These are phyloP conservation scores for Xenus cinereus DNA, from an alignment of 2,113 vertebrate genomes.

Conservation along the genomic window DNA sequence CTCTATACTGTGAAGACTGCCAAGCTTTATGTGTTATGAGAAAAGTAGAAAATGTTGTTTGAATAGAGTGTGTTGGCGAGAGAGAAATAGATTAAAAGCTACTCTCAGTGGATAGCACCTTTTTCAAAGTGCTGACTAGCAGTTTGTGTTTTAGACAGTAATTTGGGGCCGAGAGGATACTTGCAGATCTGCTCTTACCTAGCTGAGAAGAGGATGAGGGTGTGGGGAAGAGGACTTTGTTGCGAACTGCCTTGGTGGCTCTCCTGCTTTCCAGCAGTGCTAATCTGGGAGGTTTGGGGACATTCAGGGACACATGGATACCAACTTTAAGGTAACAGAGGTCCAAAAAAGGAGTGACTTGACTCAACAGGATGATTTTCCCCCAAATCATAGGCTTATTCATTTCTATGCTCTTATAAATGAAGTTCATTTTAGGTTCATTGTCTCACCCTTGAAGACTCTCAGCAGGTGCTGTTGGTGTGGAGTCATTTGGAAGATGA, in stretches of 20 bases:
- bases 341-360: background rate
- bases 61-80: background rate
- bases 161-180: background rate
- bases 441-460: background rate
- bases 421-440: background rate
- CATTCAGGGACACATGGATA: background rate
- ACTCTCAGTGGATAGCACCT: background rate
- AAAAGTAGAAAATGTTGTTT: conserved; percentile 19
- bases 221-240: background rate
- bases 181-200: background rate
- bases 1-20: background rate
- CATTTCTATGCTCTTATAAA: background rate
- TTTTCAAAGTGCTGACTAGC: background rate
- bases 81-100: background rate
- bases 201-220: background rate
- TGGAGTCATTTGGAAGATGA: background rate
- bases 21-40: conserved; percentile 20
- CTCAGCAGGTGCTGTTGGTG: background rate
- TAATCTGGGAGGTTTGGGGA: background rate
- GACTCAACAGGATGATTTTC: background rate
- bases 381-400: background rate
- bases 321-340: background rate
- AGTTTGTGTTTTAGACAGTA: conserved; percentile 4
- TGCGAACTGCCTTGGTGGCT: background rate
- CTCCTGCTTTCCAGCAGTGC: background rate